Evolutionary conservation across 1,140 invertebrate species (phyloP).

Genomic region (Andricus grossulariae): DNA sequence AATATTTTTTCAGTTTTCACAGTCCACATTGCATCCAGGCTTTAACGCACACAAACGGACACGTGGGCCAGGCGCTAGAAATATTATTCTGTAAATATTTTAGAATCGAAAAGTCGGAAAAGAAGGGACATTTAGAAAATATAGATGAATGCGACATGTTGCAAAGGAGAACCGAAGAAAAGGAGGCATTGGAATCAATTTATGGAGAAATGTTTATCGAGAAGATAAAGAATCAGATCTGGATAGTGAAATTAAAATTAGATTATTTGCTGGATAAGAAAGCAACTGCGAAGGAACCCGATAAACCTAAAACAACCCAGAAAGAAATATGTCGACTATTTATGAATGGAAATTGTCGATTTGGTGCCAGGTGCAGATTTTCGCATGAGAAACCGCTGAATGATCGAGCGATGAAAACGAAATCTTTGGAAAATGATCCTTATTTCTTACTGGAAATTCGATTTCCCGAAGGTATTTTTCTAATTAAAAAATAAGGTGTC

Average conservation of each 20-base stretch:
- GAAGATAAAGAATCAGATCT: slow-evolving; percentile 80
- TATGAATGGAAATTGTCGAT: slow-evolving; percentile 81
- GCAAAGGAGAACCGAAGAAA: slow-evolving; percentile 82
- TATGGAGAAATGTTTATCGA: slow-evolving; percentile 82
- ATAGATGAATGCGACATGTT: slow-evolving; percentile 76
- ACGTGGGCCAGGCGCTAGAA: slow-evolving; percentile 81
- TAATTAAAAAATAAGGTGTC: slow-evolving; percentile 17
- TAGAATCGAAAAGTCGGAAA: slow-evolving; percentile 69
- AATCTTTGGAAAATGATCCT: slow-evolving; percentile 53
- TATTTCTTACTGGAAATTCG: slow-evolving; percentile 83
- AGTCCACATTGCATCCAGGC: slow-evolving; percentile 84
- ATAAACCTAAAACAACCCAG: slow-evolving; percentile 75
- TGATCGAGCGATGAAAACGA: slow-evolving; percentile 65
- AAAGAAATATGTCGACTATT: slow-evolving; percentile 83
- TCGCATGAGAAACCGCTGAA: slow-evolving; percentile 78
- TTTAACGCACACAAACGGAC: slow-evolving; percentile 79
- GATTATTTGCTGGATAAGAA: slow-evolving; percentile 82
- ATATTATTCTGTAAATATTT: slow-evolving; percentile 84
- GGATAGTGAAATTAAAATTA: slow-evolving; percentile 81
- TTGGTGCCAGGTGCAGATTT: slow-evolving; percentile 83
- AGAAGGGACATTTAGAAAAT: slow-evolving; percentile 57
- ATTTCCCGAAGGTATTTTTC: slow-evolving; percentile 79
- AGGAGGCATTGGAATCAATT: slow-evolving; percentile 83
- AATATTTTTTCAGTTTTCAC: slow-evolving; percentile 81
- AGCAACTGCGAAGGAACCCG: slow-evolving; percentile 74